A percentile compares a stretch with the other conserved stretches of the same genome.
Evolutionary conservation across 2,113 vertebrate genomes (phyloP).

Genomic region (Aspidoscelis tigris): DNA sequence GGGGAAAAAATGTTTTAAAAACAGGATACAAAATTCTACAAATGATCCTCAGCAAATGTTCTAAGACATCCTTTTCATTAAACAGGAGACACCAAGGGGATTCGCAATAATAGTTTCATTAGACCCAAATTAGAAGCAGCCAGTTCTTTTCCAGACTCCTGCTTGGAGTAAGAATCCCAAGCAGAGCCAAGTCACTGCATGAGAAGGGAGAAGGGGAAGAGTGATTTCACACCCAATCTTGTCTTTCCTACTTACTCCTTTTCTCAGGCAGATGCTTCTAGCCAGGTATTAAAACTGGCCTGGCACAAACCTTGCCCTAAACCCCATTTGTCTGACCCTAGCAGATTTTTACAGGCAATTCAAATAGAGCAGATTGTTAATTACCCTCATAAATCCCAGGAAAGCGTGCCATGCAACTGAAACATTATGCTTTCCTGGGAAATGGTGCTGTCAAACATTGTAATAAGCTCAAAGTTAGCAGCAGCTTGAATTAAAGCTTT

Average conservation of each 20-base stretch:
- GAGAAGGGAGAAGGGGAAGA: neutral
- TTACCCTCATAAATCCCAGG: slow-evolving; percentile 20
- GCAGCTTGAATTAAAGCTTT: slow-evolving; percentile 25
- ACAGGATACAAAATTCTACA: neutral
- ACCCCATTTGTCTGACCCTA: neutral
- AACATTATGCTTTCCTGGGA: slow-evolving; percentile 37
- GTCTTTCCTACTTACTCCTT: slow-evolving; percentile 6
- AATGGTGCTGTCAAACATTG: neutral
- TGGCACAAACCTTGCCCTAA: neutral
- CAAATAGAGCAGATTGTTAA: slow-evolving; percentile 13
- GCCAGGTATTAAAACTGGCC: neutral
- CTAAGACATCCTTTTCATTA: neutral
- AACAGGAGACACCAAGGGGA: neutral
- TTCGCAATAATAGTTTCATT: slow-evolving; percentile 3
- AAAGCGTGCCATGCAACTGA: rapidly evolving
- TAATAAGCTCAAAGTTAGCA: slow-evolving; percentile 21
- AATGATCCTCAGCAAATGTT: neutral
- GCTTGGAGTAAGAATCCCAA: neutral
- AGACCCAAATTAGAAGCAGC: neutral
- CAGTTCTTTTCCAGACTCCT: neutral
- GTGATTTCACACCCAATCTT: slow-evolving; percentile 4
- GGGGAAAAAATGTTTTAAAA: neutral
- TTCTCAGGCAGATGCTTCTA: neutral
- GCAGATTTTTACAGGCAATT: neutral
- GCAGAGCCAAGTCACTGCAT: slow-evolving; percentile 6